Evolutionary conservation across 1,140 invertebrate species (phyloP).

Genomic region (Drosophila baimaii): DNA sequence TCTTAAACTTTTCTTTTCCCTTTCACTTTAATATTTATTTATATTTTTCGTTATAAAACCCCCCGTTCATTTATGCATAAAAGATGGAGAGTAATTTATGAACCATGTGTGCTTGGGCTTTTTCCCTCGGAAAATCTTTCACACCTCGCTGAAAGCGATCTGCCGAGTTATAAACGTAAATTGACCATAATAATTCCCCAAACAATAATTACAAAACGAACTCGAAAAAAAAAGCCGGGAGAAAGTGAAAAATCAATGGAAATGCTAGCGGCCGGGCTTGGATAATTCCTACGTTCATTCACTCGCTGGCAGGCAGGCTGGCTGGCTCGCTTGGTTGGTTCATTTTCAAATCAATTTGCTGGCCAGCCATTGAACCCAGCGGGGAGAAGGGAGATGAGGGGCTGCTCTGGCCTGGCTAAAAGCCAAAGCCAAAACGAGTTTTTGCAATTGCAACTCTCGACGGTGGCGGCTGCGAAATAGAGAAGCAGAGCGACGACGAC

Average conservation of each 20-base stretch:
- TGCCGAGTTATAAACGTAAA: conserved; percentile 55
- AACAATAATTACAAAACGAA: conserved; percentile 61
- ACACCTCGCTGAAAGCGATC: conserved; percentile 25
- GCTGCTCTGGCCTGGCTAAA: no score
- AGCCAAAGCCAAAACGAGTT: conserved; percentile 58
- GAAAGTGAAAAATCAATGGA: conserved; percentile 74
- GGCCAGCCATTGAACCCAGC: conserved; percentile 69
- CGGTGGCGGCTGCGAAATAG: no score
- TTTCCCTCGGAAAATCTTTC: conserved; percentile 16
- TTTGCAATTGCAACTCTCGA: conserved; percentile 50
- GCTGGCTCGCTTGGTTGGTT: conserved; percentile 23
- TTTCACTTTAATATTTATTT: neutral
- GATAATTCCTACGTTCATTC: conserved; percentile 39
- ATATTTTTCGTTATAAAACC: neutral
- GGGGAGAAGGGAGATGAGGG: conserved; percentile 6
- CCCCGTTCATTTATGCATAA: neutral
- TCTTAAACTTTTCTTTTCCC: neutral
- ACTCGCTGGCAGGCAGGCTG: conserved; percentile 23
- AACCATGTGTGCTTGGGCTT: neutral
- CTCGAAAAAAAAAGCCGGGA: conserved; percentile 28
- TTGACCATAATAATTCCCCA: conserved; percentile 61
- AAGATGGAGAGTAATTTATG: conserved; percentile 12
- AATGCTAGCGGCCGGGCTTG: conserved; percentile 37
- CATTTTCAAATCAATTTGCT: conserved; percentile 69
- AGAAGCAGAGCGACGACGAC: no score